Conservation (phyloP, 2,888 invertebrate genomes). For the Tachina lurida region DNA sequence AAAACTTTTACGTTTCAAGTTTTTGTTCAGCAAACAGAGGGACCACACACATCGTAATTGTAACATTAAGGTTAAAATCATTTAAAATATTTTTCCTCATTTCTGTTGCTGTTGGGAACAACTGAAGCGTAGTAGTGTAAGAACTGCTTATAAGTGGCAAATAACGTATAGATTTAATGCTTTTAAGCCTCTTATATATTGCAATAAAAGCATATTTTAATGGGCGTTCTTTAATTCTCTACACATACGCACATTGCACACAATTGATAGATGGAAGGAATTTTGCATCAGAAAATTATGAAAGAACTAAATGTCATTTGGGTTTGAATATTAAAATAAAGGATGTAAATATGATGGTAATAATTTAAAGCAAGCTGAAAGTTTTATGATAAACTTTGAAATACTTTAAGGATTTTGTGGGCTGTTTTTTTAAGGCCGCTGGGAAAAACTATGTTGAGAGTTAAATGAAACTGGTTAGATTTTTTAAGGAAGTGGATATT, state of each 20-base stretch:
- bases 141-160: conserved; percentile 61
- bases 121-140: conserved; percentile 16
- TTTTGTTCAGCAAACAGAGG: background rate
- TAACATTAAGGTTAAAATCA: conserved; percentile 65
- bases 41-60: conserved; percentile 72
- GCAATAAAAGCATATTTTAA: conserved; percentile 69
- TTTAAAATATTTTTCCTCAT: conserved; percentile 32
- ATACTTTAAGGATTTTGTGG: background rate
- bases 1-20: conserved; percentile 11
- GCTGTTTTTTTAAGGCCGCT: background rate
- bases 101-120: background rate
- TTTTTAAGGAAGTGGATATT: no score
- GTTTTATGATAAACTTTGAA: conserved; percentile 52
- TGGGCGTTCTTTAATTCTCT: conserved; percentile 40
- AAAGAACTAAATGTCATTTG: conserved; percentile 26
- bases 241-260: background rate
- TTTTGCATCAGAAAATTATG: background rate
- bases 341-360: conserved; percentile 17
- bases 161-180: conserved; percentile 71
- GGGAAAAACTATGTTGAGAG: no score
- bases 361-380: conserved; percentile 42
- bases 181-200: conserved; percentile 69
- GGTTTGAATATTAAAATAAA: conserved; percentile 17
- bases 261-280: conserved; percentile 62
- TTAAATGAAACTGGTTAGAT: no score